Base-by-base conservation (phyloP, 2,888 invertebrate genomes). In the Eristalinus sepulchralis region DNA sequence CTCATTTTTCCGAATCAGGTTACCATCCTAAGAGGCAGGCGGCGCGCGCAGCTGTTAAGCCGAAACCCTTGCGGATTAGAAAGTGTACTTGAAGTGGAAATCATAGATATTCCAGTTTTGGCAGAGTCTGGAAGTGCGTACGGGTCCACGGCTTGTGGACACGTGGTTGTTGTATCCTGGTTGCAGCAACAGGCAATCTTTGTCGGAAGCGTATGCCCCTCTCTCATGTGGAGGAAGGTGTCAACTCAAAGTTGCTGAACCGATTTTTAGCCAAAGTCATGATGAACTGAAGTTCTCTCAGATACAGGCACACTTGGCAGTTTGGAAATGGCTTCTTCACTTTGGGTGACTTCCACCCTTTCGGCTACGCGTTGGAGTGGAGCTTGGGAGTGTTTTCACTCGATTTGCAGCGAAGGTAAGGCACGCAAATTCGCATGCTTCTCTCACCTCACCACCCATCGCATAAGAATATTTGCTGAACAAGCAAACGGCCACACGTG, bases 51-150 rank as follows among this genome's bases (percentile, higher is more conserved):
- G 84, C 81, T 77, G 81, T 13, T 10, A 17, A 24, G 33, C 17
- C 13, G 11, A 34, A 36, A 85, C 84, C 84, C 81, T 85, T 85
- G 84, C 68, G 59, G 67, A 81, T 84, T 81, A 84, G 84, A 84
- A 84, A 84, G 84, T 71, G 17, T 9, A 31, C 24, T 27, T 9
- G n/a, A n/a, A 47, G 70, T 64, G 31, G 71, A 64, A n/a, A 10
- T 33, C 17, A 60, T 66, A 66, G 64, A 71, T 59, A 62, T 53
- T 22, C 20, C 5, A 47, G 60, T 47, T 47, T 27, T 76, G 55
- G 17, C 34, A 34, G 4, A 10, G 24, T 9, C 3, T 36, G 17
- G 0, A 64, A 64, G 20, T 36, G 36, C 20, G 47, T 13, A n/a
- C 5, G 4, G n/a, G n/a, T n/a, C 20, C 6, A 8, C 8, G 47